Evolutionary conservation across 2,888 invertebrate genomes (phyloP).

Genomic region (Cosmorhoe ocellata): DNA sequence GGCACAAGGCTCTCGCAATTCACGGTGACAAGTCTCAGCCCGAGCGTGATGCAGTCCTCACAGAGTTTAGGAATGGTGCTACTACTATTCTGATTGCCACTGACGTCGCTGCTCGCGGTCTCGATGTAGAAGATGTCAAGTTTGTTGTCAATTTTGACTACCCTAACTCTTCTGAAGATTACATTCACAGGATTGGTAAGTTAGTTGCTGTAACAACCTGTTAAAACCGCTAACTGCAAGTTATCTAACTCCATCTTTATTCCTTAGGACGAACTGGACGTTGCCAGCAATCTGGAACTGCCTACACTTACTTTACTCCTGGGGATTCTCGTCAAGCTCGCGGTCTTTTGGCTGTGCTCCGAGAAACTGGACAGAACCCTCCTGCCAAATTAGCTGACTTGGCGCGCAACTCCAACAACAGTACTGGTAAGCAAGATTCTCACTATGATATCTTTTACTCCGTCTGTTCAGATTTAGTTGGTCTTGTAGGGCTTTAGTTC

Average conservation of each 20-base stretch:
- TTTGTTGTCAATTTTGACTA: slow-evolving; percentile 99
- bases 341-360: slow-evolving; percentile 94
- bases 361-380: slow-evolving; percentile 95
- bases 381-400: slow-evolving; percentile 90
- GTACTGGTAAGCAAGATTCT: slow-evolving; percentile 55
- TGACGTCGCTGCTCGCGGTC: slow-evolving; percentile 95
- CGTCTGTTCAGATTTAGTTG: no score
- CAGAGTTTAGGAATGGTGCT: slow-evolving; percentile 93
- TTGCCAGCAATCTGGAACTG: slow-evolving; percentile 95
- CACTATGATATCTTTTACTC: no score
- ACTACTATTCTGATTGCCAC: slow-evolving; percentile 96
- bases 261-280: slow-evolving; percentile 91
- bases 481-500: no score
- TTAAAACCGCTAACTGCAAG: background rate
- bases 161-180: slow-evolving; percentile 98
- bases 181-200: slow-evolving; percentile 96
- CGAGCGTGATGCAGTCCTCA: slow-evolving; percentile 94
- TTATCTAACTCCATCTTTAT: background rate
- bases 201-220: background rate
- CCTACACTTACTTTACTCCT: slow-evolving; percentile 97
- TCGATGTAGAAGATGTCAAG: slow-evolving; percentile 97
- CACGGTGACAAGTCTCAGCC: slow-evolving; percentile 98
- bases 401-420: slow-evolving; percentile 82
- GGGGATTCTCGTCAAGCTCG: slow-evolving; percentile 95
- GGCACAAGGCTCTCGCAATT: slow-evolving; percentile 90